Evolutionary conservation across 2,113 vertebrate species (phyloP), one percentile per base, ranked within the genome.

Genomic region (Cavia aperea): DNA sequence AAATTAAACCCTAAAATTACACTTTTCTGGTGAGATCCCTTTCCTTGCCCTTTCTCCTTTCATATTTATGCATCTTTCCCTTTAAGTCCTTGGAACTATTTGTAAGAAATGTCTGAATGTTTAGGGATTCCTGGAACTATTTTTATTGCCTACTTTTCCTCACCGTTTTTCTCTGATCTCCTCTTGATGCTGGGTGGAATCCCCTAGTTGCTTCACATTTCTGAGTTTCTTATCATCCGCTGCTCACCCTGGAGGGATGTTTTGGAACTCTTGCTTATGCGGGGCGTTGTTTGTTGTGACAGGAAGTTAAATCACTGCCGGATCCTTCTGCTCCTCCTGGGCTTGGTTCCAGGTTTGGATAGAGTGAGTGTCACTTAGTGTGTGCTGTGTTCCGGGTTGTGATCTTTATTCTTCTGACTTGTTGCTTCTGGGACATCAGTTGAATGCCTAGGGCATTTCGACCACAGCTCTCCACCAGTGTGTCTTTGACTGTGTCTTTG

Each of bases 81-180:
- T 91, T 91, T 88, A 66, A 90, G 46, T 60, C 51, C n/a, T 36
- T 83, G 68, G 86, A 89, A 54, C 73, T 77, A 62, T 18, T 93
- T 86, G 2, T 33, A 81, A 79, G 36, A 63, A 31, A 33, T 77
- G 9, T 51, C 81, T 77, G 56, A 56, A 86, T 24, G 73, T 33
- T 79, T 85, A 1, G 29, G 13, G 70, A 29, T 88, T 15, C 33
- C 11, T 68, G 19, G 60, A 63, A 46, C 43, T 83, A 1, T 81
- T 85, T 91, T 81, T 81, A 62, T 56, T 86, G 51, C 51, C 65
- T 85, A 13, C 13, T 65, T 94, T 90, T 88, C 60, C 29, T 91
- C 56, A 14, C 43, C 81, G 68, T 33, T 77, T 29, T 75, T 24
- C 72, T 43, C 43, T 49, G 12, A 39, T 77, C 46, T 46, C 24